Evolutionary conservation across 2,113 vertebrate species (phyloP), one percentile per base, ranked within the genome.

Genomic region (Coryphaenoides rupestris): DNA sequence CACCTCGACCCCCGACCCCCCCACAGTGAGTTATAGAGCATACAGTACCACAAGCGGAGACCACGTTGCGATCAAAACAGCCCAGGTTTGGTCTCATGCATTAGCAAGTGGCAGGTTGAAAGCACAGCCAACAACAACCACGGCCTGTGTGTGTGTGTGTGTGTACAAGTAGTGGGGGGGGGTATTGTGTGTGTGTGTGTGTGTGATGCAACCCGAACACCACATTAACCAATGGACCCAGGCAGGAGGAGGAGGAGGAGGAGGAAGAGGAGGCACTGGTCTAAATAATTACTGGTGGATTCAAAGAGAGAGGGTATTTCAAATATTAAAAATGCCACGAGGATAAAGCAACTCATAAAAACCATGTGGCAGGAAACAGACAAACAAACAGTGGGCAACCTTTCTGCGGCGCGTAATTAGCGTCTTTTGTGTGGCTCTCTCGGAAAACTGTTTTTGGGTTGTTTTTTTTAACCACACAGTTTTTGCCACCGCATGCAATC

Each of bases 21-120:
- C 9, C 5, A 12, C 52, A 54, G 52, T 12, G 13, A 10, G 33
- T 40, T 10, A 21, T 21, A 2, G 21, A 14, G 23, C 21, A 52
- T 47, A 16, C 10, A 55, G 17, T 57, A 33, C 19, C n/a, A 19
- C 1, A 16, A 40, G 9, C 19, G 14, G 23, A 40, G 47, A 21
- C 21, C 56, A 46, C 16, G 19, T 6, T 28, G 40, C 69, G 58
- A 62, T 71, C 47, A 69, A 79, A 74, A 62, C 52, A 15, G 33
- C 33, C 33, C 33, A 12, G 22, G 22, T 65, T 55, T 63, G 58
- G 40, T 40, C 58, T 69, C 69, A 65, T 59, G 65, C 64, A 60
- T 70, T 50, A 50, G 17, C 56, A 26, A 65, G 45, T 22, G 55
- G 23, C 15, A 10, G 52, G 60, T 22, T 23, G 23, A 2, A n/a